Base-by-base conservation (phyloP, 2,888 invertebrate genomes). In the Odontocerum albicorne region DNA sequence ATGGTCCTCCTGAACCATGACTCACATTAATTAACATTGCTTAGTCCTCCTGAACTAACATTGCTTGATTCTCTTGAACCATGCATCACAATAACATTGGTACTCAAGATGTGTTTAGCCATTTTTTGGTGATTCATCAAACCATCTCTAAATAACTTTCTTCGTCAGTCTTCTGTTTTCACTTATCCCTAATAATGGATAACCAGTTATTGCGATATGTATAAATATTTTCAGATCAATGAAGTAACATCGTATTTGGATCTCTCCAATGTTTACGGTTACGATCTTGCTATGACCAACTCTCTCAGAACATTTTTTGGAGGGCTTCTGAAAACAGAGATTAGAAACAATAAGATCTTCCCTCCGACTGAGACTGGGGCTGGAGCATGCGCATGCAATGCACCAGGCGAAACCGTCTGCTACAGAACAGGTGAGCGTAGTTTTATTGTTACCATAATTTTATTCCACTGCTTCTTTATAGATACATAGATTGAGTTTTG, bases 401-500 rank as follows among this genome's bases (percentile, higher is more conserved):
- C 12, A 12, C 6, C 19, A 8, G 2, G n/a, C 2, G 40, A 40
- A n/a, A 43, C 22, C 13, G 27, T 21, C 21, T 43, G 43, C 16
- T 43, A 43, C 19, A 21, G n/a, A 3, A 43, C 43, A 27, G 43
- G 43, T 43, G 66, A 74, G 4, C 79, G 79, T 13, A n/a, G n/a
- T 63, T 64, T 7, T 27, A 7, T 27, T 27, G 63, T 16, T 71
- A 71, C 3, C 68, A 77, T 3, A 66, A 68, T 3, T 75, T 70
- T 2, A 73, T 73, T 2, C 64, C 74, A 8, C 70, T 75, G 2
- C 79, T 79, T 7, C 27, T 27, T 27, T 27, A n/a, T n/a, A n/a
- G n/a, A n/a, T n/a, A n/a, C n/a, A n/a, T n/a, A n/a, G n/a, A n/a
- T n/a, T n/a, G n/a, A n/a, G n/a, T n/a, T n/a, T n/a, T n/a, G n/a